These are phyloP conservation scores for Rafetus swinhoei DNA, from an alignment of 2,113 vertebrate genomes.

Conservation along the genomic window DNA sequence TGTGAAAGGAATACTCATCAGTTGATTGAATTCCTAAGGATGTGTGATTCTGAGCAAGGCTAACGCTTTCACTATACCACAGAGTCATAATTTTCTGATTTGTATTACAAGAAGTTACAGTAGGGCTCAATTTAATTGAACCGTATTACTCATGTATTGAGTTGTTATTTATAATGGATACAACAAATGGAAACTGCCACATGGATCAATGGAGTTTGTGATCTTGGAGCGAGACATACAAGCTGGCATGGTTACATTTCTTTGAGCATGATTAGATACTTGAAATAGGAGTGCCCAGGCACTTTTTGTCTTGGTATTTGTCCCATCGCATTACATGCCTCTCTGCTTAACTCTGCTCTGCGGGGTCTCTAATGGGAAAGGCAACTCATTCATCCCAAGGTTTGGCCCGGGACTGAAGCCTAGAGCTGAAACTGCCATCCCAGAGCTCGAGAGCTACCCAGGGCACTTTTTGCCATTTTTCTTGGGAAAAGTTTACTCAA, in stretches of 20 bases:
- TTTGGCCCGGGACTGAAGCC: neutral
- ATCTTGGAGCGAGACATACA: neutral
- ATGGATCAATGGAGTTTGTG: neutral
- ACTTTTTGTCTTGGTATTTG: neutral
- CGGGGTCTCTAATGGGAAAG: neutral
- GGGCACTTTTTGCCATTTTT: neutral
- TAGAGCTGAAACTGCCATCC: neutral
- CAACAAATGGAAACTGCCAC: accelerated
- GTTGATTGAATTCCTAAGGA: neutral
- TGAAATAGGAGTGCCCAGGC: neutral
- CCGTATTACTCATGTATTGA: accelerated
- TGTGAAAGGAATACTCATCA: neutral
- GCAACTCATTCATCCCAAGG: too few species aligned
- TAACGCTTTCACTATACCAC: neutral
- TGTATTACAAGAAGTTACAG: neutral
- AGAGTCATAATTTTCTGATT: neutral
- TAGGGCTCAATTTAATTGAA: neutral
- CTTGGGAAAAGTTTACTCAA: too few species aligned
- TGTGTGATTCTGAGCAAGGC: neutral
- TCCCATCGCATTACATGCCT: neutral
- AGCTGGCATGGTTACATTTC: accelerated
- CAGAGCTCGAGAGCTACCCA: accelerated
- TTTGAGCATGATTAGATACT: neutral
- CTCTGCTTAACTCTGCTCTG: neutral
- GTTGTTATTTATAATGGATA: neutral